Conservation (phyloP, 2,888 invertebrate species). For the Alentia gelatinosa region DNA sequence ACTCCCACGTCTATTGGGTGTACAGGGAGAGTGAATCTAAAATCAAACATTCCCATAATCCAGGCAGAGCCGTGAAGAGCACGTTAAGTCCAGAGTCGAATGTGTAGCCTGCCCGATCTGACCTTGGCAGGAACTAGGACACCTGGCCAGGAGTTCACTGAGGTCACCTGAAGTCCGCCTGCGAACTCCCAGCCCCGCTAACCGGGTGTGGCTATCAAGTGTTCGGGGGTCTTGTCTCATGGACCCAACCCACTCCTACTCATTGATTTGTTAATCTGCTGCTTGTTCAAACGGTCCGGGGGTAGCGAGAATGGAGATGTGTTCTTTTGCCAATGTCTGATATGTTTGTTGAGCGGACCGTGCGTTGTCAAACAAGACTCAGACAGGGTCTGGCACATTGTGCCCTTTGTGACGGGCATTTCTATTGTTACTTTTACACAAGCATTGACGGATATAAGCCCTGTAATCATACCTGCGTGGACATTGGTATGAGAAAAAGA, state of each 20-base stretch:
- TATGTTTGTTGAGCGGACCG: conserved; percentile 7
- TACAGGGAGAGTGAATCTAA: background rate
- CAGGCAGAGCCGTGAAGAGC: background rate
- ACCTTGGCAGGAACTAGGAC: conserved; percentile 8
- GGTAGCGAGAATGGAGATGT: background rate
- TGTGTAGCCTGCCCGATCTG: background rate
- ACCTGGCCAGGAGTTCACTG: background rate
- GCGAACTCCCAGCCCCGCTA: background rate
- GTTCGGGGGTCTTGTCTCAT: background rate
- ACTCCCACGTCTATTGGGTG: background rate
- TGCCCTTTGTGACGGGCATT: background rate
- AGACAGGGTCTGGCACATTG: background rate
- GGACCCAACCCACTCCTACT: background rate
- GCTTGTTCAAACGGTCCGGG: background rate
- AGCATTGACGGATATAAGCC: background rate
- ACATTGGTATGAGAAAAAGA: no score
- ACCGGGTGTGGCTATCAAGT: conserved; percentile 33
- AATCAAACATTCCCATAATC: conserved; percentile 31
- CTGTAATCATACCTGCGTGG: background rate
- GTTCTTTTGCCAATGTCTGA: conserved; percentile 13
- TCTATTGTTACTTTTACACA: background rate
- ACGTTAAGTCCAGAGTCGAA: background rate
- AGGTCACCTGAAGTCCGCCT: background rate
- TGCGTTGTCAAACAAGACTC: background rate
- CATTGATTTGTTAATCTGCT: conserved; percentile 28